Base-by-base conservation (phyloP, 1,140 invertebrate genomes). In the Eciton burchellii region DNA sequence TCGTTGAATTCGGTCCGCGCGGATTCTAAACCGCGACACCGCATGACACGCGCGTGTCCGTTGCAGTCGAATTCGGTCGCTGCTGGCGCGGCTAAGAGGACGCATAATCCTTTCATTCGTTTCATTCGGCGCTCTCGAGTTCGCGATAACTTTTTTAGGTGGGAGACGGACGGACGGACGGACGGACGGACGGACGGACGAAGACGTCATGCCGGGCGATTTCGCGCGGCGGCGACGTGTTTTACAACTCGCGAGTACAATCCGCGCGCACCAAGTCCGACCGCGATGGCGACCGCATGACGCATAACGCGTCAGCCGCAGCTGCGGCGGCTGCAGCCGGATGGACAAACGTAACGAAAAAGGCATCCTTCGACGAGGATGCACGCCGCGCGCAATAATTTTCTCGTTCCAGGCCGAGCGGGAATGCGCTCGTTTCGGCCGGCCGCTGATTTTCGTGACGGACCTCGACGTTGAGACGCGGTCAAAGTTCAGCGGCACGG, bases 231-330 rank as follows among this genome's bases (percentile, higher is more conserved):
- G 29, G 84, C 68, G 52, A 66, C 24, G 65, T 49, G 52, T 81
- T 84, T 65, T 81, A 79, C 74, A 79, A 68, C 62, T 63, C 74
- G 74, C 63, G 49, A 68, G 45, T 63, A 70, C 74, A 70, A 79
- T 79, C 63, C 74, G 74, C 63, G 41, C 21, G 49, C 35, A 70
- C 16, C 70, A 79, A 79, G 74, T 70, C 41, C 63, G 74, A 49
- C 41, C 62, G 63, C 63, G 24, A 21, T 56, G 56, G 49, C n/a
- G 41, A 79, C 74, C 74, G 74, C 74, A 79, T 79, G 63, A 79
- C 74, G 74, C 63, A 79, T 70, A 79, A 79, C 74, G 74, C 74
- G 74, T 79, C 74, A 79, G 74, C 74, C 74, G 63, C 74, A 79
- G 74, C 63, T 79, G 74, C 49, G 63, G 63, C 49, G 72, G 14